Evolutionary conservation across 2,113 vertebrate genomes (phyloP).

Genomic region (Rhipidura dahli): DNA sequence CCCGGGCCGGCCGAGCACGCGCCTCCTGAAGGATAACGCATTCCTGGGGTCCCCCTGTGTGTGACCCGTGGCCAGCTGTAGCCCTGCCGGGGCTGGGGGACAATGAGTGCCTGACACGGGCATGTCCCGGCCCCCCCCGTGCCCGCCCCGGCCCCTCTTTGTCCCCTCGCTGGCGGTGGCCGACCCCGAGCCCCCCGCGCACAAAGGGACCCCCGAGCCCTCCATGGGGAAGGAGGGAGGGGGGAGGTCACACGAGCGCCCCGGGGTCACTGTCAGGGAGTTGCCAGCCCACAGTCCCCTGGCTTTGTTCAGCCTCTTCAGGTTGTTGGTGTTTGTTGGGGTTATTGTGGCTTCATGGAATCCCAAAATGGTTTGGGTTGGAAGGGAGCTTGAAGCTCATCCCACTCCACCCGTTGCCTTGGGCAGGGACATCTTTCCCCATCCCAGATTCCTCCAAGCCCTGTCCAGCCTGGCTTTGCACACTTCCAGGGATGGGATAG

Average conservation of each 20-base stretch:
- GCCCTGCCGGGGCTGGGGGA: background rate
- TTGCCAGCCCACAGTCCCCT: background rate
- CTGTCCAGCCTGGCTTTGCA: accelerated
- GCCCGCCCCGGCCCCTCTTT: constrained; percentile 5
- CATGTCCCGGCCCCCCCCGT: background rate
- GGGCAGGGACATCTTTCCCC: background rate
- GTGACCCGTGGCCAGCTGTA: constrained; percentile 56
- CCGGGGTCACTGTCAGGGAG: accelerated
- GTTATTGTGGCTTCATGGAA: accelerated
- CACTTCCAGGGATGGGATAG: background rate
- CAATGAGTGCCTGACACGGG: background rate
- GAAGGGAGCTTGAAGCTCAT: accelerated
- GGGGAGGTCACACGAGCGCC: background rate
- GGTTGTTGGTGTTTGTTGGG: background rate
- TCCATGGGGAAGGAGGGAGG: background rate
- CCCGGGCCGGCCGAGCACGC: constrained; percentile 16
- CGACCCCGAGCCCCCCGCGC: accelerated
- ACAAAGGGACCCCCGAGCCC: background rate
- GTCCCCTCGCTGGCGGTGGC: background rate
- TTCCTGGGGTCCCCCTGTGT: background rate
- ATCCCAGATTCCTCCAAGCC: accelerated
- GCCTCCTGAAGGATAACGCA: constrained; percentile 4
- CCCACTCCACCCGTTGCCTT: accelerated
- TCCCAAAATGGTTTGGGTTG: background rate
- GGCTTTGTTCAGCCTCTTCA: background rate